Evolutionary conservation across 2,797 vertebrate species (phyloP), one percentile per base, ranked within the genome.

Genomic region (Protosalanx chinensis): DNA sequence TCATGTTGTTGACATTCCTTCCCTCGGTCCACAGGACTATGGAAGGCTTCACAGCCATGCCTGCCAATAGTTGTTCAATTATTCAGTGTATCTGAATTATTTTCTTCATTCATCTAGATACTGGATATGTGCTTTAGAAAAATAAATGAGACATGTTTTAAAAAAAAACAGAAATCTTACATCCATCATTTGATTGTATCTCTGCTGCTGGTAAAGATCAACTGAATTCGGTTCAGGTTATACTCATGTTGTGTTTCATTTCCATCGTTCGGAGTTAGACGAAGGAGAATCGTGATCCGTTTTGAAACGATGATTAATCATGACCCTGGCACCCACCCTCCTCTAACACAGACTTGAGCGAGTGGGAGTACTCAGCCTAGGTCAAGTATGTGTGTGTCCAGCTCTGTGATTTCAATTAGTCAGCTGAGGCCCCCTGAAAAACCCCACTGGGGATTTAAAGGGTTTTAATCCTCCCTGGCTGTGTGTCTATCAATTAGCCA

Each of bases 401-500:
- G 87, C 86, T 86, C 83, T 84, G 83, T 82, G 87, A 87, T 90
- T 90, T 90, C 89, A 90, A 91, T 90, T 91, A 90, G 86, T 87
- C 85, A 82, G 81, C 82, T 70, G 70, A 87, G 85, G 82, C 72
- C 71, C 83, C 84, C 23, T 1, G 23, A 78, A 83, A 89, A 88
- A 85, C 74, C 77, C 87, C 85, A 75, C 81, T 80, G 76, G 87
- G 87, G 85, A 89, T 67, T 90, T 88, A 85, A 87, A 87, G 85
- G 91, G 90, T 86, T 88, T 90, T 88, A 88, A 90, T 89, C 82
- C 88, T 90, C 89, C 89, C 86, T 76, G 84, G 82, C 86, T 89
- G 87, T 90, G 85, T 91, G 90, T 92, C 89, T 91, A 91, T 92
- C 91, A 92, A 93, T 92, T 92, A 93, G 87, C 86, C 88, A 90